Conservation (phyloP, 2,888 invertebrate species). For the Tiphia femorata region DNA sequence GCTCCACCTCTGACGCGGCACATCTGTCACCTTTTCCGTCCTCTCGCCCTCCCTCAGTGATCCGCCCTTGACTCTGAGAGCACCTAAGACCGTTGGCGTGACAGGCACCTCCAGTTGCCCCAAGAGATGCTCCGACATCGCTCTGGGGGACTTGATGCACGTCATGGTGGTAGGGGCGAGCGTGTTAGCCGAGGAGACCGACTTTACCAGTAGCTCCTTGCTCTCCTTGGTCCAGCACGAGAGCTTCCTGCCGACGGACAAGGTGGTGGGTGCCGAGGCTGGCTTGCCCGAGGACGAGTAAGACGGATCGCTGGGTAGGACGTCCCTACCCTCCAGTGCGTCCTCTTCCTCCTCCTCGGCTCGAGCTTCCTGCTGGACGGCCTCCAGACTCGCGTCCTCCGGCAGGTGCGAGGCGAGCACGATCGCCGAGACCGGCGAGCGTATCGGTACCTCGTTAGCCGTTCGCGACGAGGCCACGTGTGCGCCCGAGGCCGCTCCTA, state of each 20-base stretch:
- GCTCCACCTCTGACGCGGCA: slow-evolving; percentile 64
- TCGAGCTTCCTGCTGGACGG: too few species aligned
- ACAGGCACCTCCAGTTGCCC: slow-evolving; percentile 57
- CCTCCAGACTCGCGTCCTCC: slow-evolving; percentile 25
- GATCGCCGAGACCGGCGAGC: slow-evolving; percentile 8
- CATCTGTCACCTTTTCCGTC: slow-evolving; percentile 51
- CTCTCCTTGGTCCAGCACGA: slow-evolving; percentile 45
- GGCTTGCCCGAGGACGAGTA: slow-evolving; percentile 17
- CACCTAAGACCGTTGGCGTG: slow-evolving; percentile 48
- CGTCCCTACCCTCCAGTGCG: slow-evolving; percentile 6
- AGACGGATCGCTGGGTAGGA: slow-evolving; percentile 11
- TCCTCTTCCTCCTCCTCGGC: slow-evolving; percentile 29
- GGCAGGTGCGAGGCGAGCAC: slow-evolving; percentile 26
- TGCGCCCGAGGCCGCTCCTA: not conserved
- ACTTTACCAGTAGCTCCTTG: slow-evolving; percentile 57
- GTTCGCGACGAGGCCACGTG: slow-evolving; percentile 23
- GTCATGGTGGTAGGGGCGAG: slow-evolving; percentile 61
- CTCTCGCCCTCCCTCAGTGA: slow-evolving; percentile 60
- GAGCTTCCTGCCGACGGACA: slow-evolving; percentile 44
- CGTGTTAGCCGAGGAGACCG: slow-evolving; percentile 62
- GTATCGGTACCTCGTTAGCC: not conserved
- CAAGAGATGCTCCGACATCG: slow-evolving; percentile 66
- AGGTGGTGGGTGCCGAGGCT: slow-evolving; percentile 37
- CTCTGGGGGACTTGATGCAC: slow-evolving; percentile 64
- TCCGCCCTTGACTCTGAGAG: slow-evolving; percentile 54